phyloP scores from a whole-genome alignment of 1,140 invertebrate genomes.

The Ceratina calcarata region DNA sequence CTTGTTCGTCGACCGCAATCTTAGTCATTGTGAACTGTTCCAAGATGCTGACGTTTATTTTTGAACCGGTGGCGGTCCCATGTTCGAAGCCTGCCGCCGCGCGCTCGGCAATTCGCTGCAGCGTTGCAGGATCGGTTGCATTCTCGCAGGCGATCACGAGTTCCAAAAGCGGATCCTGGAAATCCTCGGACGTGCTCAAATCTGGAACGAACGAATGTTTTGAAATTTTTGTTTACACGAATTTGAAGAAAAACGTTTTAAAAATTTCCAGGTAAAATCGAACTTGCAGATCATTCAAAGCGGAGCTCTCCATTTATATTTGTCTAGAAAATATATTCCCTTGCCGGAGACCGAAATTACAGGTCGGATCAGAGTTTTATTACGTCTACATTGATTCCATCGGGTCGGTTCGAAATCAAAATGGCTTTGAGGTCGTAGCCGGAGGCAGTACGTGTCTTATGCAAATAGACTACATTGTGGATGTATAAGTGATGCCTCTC shows the following conservation, averaged over 20 bases:
- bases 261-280: too few species aligned
- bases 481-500: too few species aligned
- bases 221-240: too few species aligned
- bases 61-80: slow-evolving; percentile 25
- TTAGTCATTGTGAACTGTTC: slow-evolving; percentile 68
- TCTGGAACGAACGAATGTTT: slow-evolving; percentile 4
- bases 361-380: neutral
- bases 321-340: too few species aligned
- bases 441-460: too few species aligned
- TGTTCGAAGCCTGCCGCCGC: slow-evolving; percentile 61
- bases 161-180: slow-evolving; percentile 75
- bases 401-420: neutral
- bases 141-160: slow-evolving; percentile 77
- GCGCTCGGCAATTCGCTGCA: slow-evolving; percentile 72
- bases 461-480: neutral
- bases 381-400: neutral
- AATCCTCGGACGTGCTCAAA: slow-evolving; percentile 16
- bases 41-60: slow-evolving; percentile 71
- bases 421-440: neutral
- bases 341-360: neutral
- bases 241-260: too few species aligned
- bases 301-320: too few species aligned
- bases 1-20: slow-evolving; percentile 49
- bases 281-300: too few species aligned
- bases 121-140: slow-evolving; percentile 70